Base-by-base conservation (phyloP, 2,888 invertebrate genomes). In the Hirtodrosophila alboralis region DNA sequence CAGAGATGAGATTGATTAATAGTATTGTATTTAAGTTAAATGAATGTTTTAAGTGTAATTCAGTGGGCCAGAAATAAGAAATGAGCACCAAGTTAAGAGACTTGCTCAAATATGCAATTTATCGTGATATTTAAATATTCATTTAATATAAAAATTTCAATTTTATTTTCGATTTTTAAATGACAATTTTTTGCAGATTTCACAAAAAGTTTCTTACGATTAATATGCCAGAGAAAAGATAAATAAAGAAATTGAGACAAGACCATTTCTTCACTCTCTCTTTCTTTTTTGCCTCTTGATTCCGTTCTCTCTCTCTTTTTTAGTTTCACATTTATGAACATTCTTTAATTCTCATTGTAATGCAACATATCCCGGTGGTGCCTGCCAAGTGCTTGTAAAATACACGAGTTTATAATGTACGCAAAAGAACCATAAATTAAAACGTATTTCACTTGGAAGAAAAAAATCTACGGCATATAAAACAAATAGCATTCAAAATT, bases 361-460 rank as follows among this genome's bases (percentile, higher is more conserved):
- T 69, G 49, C 37, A 69, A 78, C 78, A 80, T 75, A 75, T 80
- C 70, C 78, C 73, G 73, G 71, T 66, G 62, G 43, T 49, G 83
- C 47, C 73, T 73, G 79, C 79, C 84, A 79, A 80, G 69, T 68
- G 70, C 70, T 75, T 77, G 84, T 77, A 70, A 79, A 66, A 73
- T 67, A 77, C 63, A 77, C 59, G 59, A 75, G 59, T 66, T 74
- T 79, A 67, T 74, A 71, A 83, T 79, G 75, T 74, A 66, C 64
- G 74, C 67, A 58, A 68, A 59, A 71, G 62, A 69, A 44, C 47
- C 84, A 87, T 87, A 87, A 87, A 87, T 87, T 84, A 76, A 80
- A 85, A 52, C 78, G 85, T 77, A 87, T 85, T 86, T 87, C 87
- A 87, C 75, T 87, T 87, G 87, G 87, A 87, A 87, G 79, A 83